Evolutionary conservation across 2,113 vertebrate genomes (phyloP), one percentile per base, ranked within the genome.

Genomic region (Charina bottae): DNA sequence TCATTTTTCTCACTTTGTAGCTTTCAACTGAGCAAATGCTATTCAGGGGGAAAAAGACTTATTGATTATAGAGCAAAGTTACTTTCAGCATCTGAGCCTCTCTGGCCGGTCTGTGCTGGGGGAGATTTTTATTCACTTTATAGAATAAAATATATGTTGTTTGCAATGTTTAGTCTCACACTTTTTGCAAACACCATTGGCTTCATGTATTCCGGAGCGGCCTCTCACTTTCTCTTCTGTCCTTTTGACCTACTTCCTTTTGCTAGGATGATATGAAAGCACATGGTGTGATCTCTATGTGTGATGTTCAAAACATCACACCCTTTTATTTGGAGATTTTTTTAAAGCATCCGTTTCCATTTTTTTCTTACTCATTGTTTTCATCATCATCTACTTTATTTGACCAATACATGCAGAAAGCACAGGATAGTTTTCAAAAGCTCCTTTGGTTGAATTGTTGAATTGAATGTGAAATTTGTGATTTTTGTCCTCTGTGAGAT

Each of bases 1-100:
- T 96, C 94, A 94, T 95, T 96, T 96, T 97, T 96, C 94, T 96
- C 89, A 94, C 90, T 96, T 96, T 91, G 90, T 54, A 93, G 90
- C 93, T 96, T 96, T 96, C 95, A 90, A 95, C 62, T 93, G 92
- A 96, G 92, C 91, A 97, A 96, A 97, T 95, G 95, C 91, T 94
- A 94, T 89, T 95, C 91, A 93, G 42, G 94, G 89, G 55, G 94
- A 72, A 93, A 90, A 94, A 92, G 92, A 46, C 85, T 64, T 95
- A 96, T 95, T 94, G 96, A 97, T 95, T 94, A 90, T 56, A 88
- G 85, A 19, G 28, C 33, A 54, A 94, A 95, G 93, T 91, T 0
- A 19, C 83, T 96, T 90, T 94, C 37, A 95, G 94, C 86, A 90
- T 89, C 92, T 94, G 46, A 90, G 84, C 93, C 93, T 95, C 78